Evolutionary conservation across 1,140 invertebrate species (phyloP), one percentile per base, ranked within the genome.

Genomic region (Aricia agestis): DNA sequence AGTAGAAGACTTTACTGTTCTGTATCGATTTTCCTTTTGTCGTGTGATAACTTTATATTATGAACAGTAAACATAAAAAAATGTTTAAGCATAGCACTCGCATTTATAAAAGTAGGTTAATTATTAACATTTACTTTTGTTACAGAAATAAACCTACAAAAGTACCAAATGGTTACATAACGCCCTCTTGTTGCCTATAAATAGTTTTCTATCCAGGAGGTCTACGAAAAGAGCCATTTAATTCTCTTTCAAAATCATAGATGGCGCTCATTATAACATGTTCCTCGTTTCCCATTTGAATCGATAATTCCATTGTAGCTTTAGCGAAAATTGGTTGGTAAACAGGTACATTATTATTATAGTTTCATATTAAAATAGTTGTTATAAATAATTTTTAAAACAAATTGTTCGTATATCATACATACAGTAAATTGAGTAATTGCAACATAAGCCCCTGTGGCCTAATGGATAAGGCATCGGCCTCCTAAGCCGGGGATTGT

Each of bases 401-500:
- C 7, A 42, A 25, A 9, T 19, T 17, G 36, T 67, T 2, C 10
- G 4, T 4, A 52, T 11, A 52, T 52, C 45, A 52, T 13, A 15
- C 13, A 25, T 25, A 63, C 18, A 0, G n/a, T 9, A 74, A 71
- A 57, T 73, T 71, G 10, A 57, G 2, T 6, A 0, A 13, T 6
- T 13, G 15, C 4, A 4, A 15, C 17, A 36, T 59, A 76, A 82
- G 84, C 84, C 84, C 82, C 82, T 86, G 84, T 86, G 82, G 82
- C 82, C 82, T 84, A 84, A 84, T 86, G 82, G 84, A 83, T 86
- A 86, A 86, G 82, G 82, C 82, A 86, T 83, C 82, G 84, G 84
- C 84, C 84, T 86, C 84, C 84, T 86, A 86, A 84, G 84, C 82
- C 82, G 84, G 82, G 82, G 84, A 84, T 84, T 86, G 84, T 84